Conservation (phyloP, 2,888 invertebrate species). For the Macrosiphum euphorbiae region DNA sequence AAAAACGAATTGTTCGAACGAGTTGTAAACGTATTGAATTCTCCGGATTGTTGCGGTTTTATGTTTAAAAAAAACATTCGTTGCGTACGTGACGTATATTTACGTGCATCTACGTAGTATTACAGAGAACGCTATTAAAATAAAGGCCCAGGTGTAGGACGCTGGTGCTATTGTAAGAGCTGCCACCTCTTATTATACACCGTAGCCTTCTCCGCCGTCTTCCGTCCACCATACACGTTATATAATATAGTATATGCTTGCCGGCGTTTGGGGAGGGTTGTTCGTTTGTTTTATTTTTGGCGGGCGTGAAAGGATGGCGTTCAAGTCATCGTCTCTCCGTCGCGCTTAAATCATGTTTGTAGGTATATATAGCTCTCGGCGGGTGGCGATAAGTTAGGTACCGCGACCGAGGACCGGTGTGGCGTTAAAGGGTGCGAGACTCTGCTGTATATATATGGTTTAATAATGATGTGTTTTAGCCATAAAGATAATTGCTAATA, state of each 20-base stretch:
- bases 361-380: not conserved
- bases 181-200: not conserved
- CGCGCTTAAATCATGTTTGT: not conserved
- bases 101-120: not conserved
- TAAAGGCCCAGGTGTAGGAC: not conserved
- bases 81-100: not conserved
- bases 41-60: not conserved
- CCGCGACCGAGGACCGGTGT: not conserved
- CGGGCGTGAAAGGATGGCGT: not conserved
- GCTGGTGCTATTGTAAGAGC: not conserved
- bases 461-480: constrained; percentile 6
- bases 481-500: constrained; percentile 49
- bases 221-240: not conserved
- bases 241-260: not conserved
- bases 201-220: not conserved
- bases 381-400: not conserved
- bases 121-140: constrained; percentile 1
- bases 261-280: not conserved
- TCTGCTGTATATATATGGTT: not conserved
- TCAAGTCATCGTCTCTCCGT: not conserved
- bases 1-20: not conserved
- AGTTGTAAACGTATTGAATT: not conserved
- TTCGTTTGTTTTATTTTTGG: not conserved
- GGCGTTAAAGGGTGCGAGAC: not conserved
- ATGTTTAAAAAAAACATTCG: not conserved